A percentile compares a stretch with the other conserved stretches of the same genome.
phyloP scores from a whole-genome alignment of 2,888 invertebrate genomes.

The Mystacides longicornis region DNA sequence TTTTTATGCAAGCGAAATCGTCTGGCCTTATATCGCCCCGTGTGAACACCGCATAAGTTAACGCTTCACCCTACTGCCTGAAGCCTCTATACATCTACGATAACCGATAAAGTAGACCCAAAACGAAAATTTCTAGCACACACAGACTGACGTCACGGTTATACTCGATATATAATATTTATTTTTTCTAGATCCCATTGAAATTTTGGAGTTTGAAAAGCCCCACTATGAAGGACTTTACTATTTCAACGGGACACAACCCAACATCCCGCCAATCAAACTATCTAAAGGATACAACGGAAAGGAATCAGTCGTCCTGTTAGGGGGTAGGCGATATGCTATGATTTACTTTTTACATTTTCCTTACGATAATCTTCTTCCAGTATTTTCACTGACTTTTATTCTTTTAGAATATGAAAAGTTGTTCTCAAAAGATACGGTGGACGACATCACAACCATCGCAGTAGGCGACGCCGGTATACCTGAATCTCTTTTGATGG shows the following conservation, averaged over 20 bases:
- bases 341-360: too few species aligned
- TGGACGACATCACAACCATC: neutral
- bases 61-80: too few species aligned
- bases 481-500: neutral
- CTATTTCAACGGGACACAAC: neutral
- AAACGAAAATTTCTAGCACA: too few species aligned
- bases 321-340: too few species aligned
- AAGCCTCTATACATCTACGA: too few species aligned
- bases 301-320: neutral
- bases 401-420: neutral
- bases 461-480: neutral
- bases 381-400: neutral
- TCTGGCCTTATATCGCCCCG: too few species aligned
- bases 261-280: neutral
- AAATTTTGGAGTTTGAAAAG: neutral
- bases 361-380: too few species aligned
- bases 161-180: too few species aligned
- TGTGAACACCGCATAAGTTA: too few species aligned
- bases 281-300: neutral
- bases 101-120: too few species aligned
- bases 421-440: neutral
- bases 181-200: neutral
- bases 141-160: too few species aligned
- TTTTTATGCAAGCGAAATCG: too few species aligned
- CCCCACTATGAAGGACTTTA: neutral